These are phyloP conservation scores for Echinarachnius parma DNA, from an alignment of 53 echinoderm and acorn worm species.

Conservation along the genomic window DNA sequence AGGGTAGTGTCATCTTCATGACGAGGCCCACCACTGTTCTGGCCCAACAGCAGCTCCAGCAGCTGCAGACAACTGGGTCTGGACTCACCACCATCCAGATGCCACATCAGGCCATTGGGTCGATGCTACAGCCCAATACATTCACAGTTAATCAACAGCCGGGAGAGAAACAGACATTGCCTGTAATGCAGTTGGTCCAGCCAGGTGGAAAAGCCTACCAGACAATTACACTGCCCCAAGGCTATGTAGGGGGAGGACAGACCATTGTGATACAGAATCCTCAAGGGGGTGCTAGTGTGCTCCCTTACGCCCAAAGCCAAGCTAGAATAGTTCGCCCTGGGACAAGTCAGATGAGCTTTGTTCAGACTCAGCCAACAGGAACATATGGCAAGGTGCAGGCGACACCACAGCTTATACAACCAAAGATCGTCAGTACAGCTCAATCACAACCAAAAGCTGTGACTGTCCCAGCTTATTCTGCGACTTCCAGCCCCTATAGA, in stretches of 20 bases:
- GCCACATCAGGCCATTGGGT: conserved; percentile 20
- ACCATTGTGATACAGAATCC: conserved; percentile 39
- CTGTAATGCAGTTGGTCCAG: conserved; percentile 29
- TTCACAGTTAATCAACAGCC: conserved; percentile 36
- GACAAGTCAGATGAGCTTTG: conserved; percentile 10
- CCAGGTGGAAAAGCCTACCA: conserved; percentile 18
- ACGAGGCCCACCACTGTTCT: conserved; percentile 48
- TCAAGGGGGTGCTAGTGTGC: conserved; percentile 14
- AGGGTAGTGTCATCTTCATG: conserved; percentile 90
- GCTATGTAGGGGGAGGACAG: conserved; percentile 31
- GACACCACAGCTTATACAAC: conserved; percentile 37
- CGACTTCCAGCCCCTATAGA: not conserved
- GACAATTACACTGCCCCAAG: conserved; percentile 33
- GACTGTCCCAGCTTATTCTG: not conserved
- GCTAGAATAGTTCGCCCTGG: conserved; percentile 23
- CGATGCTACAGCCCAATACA: conserved; percentile 4
- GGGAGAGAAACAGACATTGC: conserved; percentile 19
- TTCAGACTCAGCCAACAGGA: conserved; percentile 3
- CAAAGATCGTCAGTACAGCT: conserved; percentile 26
- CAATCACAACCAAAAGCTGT: conserved; percentile 14
- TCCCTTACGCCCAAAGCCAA: conserved; percentile 29
- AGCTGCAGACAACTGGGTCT: conserved; percentile 50
- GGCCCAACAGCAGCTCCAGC: conserved; percentile 36
- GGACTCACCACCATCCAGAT: conserved; percentile 39
- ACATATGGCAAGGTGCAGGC: conserved; percentile 10